phyloP scores from a whole-genome alignment of 1,140 invertebrate genomes.

The Pectinophora gossypiella region DNA sequence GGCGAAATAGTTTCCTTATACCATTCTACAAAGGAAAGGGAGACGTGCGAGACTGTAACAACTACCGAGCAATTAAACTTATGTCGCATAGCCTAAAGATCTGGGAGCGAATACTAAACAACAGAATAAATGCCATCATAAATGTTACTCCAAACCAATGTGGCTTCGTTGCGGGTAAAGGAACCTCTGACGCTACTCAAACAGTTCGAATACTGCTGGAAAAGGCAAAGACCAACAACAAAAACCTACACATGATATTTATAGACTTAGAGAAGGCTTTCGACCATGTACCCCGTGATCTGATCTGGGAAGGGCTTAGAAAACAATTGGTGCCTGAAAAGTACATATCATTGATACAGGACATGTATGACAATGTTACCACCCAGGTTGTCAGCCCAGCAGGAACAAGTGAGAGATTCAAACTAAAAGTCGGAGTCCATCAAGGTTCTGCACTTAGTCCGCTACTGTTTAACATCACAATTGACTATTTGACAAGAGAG shows the following conservation, averaged over 20 bases:
- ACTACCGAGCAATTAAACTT: slow-evolving; percentile 5
- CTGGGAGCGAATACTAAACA: slow-evolving; percentile 5
- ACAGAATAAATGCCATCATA: background rate
- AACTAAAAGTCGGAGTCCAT: background rate
- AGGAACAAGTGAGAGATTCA: background rate
- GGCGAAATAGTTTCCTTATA: background rate
- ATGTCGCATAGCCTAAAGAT: slow-evolving; percentile 7
- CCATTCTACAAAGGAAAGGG: slow-evolving; percentile 4
- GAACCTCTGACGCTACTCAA: background rate
- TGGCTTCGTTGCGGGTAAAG: background rate
- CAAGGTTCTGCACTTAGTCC: background rate
- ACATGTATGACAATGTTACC: background rate
- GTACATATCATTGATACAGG: background rate
- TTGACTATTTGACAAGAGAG: background rate
- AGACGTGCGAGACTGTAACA: background rate
- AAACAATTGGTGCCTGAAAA: background rate
- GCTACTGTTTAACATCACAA: background rate
- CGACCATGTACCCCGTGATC: background rate
- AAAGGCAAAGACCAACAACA: background rate
- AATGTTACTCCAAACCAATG: background rate
- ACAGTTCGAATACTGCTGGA: background rate
- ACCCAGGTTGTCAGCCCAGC: background rate
- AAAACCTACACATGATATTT: background rate
- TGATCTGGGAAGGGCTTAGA: background rate
- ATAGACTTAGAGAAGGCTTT: background rate